Percentiles rank a stretch among this genome's conserved stretches.
phyloP scores from a whole-genome alignment of 2,113 vertebrate genomes.

The Neolamprologus cancellatus region DNA sequence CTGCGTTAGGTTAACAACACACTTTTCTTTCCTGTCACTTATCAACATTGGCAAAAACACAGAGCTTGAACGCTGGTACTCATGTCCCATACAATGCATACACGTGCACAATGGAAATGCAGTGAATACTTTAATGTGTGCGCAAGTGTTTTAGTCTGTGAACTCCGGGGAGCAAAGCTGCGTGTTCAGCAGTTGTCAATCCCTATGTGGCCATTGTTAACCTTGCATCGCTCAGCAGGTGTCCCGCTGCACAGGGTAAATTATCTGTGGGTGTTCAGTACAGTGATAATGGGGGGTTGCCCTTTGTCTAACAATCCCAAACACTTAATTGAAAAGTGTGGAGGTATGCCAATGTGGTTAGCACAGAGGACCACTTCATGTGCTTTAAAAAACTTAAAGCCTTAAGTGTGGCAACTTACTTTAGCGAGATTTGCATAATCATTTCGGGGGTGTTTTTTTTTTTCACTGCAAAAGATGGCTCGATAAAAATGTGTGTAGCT shows the following conservation, averaged over 20 bases:
- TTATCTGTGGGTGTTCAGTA: conserved; percentile 12
- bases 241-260: background rate
- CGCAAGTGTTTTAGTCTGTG: background rate
- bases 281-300: background rate
- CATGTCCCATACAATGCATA: background rate
- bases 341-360: background rate
- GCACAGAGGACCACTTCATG: background rate
- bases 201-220: conserved; percentile 58
- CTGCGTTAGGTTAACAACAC: background rate
- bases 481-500: background rate
- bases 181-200: conserved; percentile 41
- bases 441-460: background rate
- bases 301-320: background rate
- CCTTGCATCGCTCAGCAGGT: conserved; percentile 48
- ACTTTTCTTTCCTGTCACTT: background rate
- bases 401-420: background rate
- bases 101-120: background rate
- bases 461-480: background rate
- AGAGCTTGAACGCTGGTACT: background rate
- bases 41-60: background rate
- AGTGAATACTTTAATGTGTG: background rate
- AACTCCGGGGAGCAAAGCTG: background rate
- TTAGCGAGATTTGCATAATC: background rate
- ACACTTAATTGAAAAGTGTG: background rate
- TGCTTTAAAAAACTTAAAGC: background rate